Evolutionary conservation across 1,140 invertebrate species (phyloP).

Genomic region (Sitobion miscanthi): DNA sequence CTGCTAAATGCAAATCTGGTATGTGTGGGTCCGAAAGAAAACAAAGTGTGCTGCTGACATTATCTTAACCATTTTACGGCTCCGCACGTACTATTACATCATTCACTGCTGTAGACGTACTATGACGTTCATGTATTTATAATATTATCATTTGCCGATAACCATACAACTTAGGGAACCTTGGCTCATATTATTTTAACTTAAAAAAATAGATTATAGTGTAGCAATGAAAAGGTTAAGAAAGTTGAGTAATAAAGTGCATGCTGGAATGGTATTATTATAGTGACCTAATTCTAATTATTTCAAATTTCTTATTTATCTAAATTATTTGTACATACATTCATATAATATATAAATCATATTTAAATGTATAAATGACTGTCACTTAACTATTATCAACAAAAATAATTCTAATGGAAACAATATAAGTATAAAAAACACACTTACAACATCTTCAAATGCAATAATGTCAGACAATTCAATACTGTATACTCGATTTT

Average conservation of each 20-base stretch:
- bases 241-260: too few species aligned
- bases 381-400: not conserved
- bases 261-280: not conserved
- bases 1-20: not conserved
- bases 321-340: not conserved
- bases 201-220: too few species aligned
- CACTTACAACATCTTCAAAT: constrained; percentile 53
- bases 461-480: constrained; percentile 48
- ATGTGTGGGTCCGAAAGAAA: not conserved
- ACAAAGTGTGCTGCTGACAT: not conserved
- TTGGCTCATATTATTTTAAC: too few species aligned
- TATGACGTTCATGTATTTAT: too few species aligned
- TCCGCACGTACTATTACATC: too few species aligned
- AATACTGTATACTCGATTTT: constrained; percentile 48
- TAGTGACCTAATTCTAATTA: not conserved
- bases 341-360: not conserved
- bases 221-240: too few species aligned
- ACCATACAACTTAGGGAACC: too few species aligned
- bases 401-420: not conserved
- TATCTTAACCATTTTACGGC: too few species aligned
- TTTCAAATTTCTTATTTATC: not conserved
- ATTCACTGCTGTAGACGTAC: too few species aligned
- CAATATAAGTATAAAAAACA: not conserved
- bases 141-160: too few species aligned
- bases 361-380: too few species aligned